Base-by-base conservation (phyloP, 1,140 invertebrate species). In the Neoseiulus cucumeris region DNA sequence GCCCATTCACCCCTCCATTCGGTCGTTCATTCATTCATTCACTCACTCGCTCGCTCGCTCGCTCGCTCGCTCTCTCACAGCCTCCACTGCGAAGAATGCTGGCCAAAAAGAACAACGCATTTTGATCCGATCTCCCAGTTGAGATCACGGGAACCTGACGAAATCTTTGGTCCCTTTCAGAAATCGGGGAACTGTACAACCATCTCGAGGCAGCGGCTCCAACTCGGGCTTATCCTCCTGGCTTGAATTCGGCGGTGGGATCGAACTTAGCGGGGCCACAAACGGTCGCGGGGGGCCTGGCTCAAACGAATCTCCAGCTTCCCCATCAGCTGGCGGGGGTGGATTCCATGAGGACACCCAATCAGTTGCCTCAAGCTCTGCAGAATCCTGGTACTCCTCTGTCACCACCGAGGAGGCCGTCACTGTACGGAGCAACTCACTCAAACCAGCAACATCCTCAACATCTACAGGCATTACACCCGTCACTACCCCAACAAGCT, bases 391-490 rank as follows among this genome's bases (percentile, higher is more conserved):
- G 51, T 59, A 59, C 51, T 59, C 51, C 51, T 59, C 51, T 59
- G 51, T 59, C 51, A 59, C 51, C 51, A 59, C 51, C 51, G 51
- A 59, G 51, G 51, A 59, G 51, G 51, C 51, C 25, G 51, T 59
- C 51, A 59, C 51, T 59, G 51, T 59, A 59, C 51, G 51, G 51
- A 59, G 51, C 51, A 59, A 59, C 51, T 59, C 51, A 17, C 14
- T 59, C 51, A 59, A 59, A 29, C 25, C 42, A 33, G 29, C 67
- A 68, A 41, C 22, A 69, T 67, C 44, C 66, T 45, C 66, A 70
- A 66, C 70, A 72, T 42, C 69, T 66, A 55, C 65, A 67, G 25
- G 68, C 70, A 25, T 65, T 69, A 18, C 69, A 67, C 42, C 68
- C 66, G 55, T 67, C 70, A 29, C 70, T 70, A 64, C 66, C 65